phyloP scores from a whole-genome alignment of 2,888 invertebrate species.

The Prenolepis imparis region DNA sequence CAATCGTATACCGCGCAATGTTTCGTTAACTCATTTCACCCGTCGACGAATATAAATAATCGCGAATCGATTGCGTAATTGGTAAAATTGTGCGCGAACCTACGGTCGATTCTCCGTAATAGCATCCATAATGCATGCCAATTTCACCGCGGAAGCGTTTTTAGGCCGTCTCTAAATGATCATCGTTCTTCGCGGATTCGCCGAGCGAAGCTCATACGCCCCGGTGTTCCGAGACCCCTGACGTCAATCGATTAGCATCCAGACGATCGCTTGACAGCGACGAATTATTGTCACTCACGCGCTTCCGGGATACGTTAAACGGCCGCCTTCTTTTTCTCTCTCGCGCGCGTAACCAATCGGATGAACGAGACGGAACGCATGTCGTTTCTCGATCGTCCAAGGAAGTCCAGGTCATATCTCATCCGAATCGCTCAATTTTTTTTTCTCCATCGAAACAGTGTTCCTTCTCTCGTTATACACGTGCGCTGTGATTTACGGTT shows the following conservation, averaged over 20 bases:
- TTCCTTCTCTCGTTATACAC: slow-evolving; percentile 29
- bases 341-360: not conserved
- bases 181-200: slow-evolving; percentile 16
- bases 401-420: slow-evolving; percentile 53
- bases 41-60: slow-evolving; percentile 62
- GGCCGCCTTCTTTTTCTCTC: not conserved
- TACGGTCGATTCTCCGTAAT: slow-evolving; percentile 47
- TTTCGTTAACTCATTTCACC: slow-evolving; percentile 14
- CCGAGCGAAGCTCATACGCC: slow-evolving; percentile 10
- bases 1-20: not conserved
- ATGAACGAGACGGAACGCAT: slow-evolving; percentile 20
- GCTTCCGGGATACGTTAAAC: slow-evolving; percentile 58
- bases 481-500: slow-evolving; percentile 65
- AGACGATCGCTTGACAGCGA: slow-evolving; percentile 38
- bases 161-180: slow-evolving; percentile 38
- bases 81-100: slow-evolving; percentile 2
- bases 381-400: slow-evolving; percentile 25
- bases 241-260: slow-evolving; percentile 66
- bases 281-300: slow-evolving; percentile 61
- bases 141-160: slow-evolving; percentile 66
- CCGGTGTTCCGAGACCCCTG: slow-evolving; percentile 17
- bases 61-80: slow-evolving; percentile 62
- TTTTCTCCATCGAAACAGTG: not conserved
- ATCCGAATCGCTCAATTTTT: slow-evolving; percentile 19
- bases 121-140: slow-evolving; percentile 70